Conservation (phyloP, 2,113 vertebrate genomes). For the Gobius niger region DNA sequence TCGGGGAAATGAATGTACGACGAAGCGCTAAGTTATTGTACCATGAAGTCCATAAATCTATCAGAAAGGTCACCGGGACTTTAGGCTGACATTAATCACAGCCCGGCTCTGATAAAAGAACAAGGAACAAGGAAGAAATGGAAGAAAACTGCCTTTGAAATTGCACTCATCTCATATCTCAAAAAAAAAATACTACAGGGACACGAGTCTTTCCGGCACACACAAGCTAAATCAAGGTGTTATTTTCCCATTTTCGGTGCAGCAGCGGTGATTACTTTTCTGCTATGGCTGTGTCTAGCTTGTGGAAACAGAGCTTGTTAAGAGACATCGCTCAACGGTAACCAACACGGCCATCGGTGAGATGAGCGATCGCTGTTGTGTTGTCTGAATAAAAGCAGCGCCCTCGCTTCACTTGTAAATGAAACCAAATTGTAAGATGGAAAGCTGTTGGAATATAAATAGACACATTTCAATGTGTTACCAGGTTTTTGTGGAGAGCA, state of each 20-base stretch:
- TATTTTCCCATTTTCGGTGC: slow-evolving; percentile 46
- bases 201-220: slow-evolving; percentile 41
- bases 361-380: not conserved
- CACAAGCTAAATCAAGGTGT: slow-evolving; percentile 46
- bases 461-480: not conserved
- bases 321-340: not conserved
- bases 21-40: slow-evolving; percentile 69
- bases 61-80: slow-evolving; percentile 68
- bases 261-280: slow-evolving; percentile 40
- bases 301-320: slow-evolving; percentile 21
- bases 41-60: slow-evolving; percentile 75
- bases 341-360: not conserved
- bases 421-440: slow-evolving; percentile 17
- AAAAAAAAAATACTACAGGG: slow-evolving; percentile 31
- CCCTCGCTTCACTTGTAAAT: not conserved
- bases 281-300: slow-evolving; percentile 16
- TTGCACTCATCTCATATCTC: slow-evolving; percentile 45
- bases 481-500: not conserved
- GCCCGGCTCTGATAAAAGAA: slow-evolving; percentile 45
- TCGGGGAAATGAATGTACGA: slow-evolving; percentile 56
- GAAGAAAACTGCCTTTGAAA: slow-evolving; percentile 41
- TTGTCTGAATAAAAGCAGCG: not conserved
- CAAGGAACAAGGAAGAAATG: slow-evolving; percentile 23
- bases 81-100: slow-evolving; percentile 71
- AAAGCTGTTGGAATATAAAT: slow-evolving; percentile 9